Evolutionary conservation across 2,113 vertebrate species (phyloP).

Genomic region (Gallinago paraguaiae): DNA sequence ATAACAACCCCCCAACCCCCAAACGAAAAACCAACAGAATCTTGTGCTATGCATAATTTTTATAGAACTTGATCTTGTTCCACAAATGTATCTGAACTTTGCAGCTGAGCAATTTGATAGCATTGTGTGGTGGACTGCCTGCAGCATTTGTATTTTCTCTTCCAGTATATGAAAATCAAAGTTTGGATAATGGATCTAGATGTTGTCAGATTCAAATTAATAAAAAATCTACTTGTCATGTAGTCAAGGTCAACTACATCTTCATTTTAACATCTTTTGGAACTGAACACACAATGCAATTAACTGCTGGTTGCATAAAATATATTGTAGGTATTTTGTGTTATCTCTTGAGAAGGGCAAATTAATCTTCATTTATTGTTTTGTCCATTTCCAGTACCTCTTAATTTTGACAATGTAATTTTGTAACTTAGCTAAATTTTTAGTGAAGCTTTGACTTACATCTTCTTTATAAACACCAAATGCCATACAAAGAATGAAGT

Average conservation of each 20-base stretch:
- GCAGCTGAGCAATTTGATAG: background rate
- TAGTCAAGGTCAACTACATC: background rate
- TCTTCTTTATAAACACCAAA: background rate
- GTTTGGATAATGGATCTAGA: background rate
- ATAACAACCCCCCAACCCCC: too few relatives aligned
- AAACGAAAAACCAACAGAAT: background rate
- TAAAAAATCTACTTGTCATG: background rate
- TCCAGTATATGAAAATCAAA: background rate
- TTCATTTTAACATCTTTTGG: background rate
- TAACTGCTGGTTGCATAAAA: background rate
- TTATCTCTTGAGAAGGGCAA: background rate
- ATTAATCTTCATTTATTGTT: background rate
- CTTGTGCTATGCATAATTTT: background rate
- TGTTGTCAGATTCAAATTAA: background rate
- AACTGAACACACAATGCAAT: background rate
- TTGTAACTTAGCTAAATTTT: background rate
- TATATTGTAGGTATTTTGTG: background rate
- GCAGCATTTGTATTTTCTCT: background rate
- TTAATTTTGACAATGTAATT: background rate
- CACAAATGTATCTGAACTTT: background rate
- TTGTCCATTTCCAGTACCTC: background rate
- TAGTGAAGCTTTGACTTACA: background rate
- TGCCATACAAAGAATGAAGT: background rate
- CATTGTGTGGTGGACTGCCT: background rate
- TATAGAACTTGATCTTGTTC: background rate